Evolutionary conservation across 2,797 vertebrate species (phyloP), one percentile per base, ranked within the genome.

Genomic region (Rhynchonycteris naso): DNA sequence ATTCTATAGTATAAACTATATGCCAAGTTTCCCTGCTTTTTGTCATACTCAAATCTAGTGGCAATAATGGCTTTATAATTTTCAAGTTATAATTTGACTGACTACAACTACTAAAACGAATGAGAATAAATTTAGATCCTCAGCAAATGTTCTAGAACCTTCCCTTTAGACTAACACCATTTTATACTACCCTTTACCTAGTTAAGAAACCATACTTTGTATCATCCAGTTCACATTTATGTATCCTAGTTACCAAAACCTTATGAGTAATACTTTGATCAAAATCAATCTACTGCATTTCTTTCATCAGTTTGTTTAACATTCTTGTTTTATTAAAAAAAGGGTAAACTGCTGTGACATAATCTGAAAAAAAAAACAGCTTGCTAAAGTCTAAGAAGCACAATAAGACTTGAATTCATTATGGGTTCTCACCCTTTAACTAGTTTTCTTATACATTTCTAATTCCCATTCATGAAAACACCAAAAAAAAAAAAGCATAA

Each of bases 311-410:
- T 52, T 65, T 84, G 38, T 83, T 10, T 47, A 83, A 66, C 7
- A 22, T 52, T 26, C 35, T 63, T 66, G 2, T 59, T 78, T 65
- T 43, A n/a, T 43, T 7, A 35, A n/a, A 68, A 74, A 90, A 3
- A 79, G 24, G 1, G 9, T 38, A 80, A 82, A 63, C 5, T 28
- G 21, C 1, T 30, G 2, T 68, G 50, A 56, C 16, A 54, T 4
- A 30, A 7, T 75, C 16, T 95, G 95, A 19, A 50, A 38, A 58
- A 58, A 65, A 72, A 65, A 58, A 52, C 43, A 43, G 2, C 19
- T 90, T 91, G 7, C 7, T n/a, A 16, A 78, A 76, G 28, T 76
- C 24, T 76, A 59, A 85, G 52, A 43, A 88, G n/a, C 8, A 87
- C 18, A 33, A 26, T 8, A 90, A 91, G 75, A 43, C 19, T 28